Conservation (phyloP, 53 echinoderm and acorn worm species). For the Stichopus horrens region DNA sequence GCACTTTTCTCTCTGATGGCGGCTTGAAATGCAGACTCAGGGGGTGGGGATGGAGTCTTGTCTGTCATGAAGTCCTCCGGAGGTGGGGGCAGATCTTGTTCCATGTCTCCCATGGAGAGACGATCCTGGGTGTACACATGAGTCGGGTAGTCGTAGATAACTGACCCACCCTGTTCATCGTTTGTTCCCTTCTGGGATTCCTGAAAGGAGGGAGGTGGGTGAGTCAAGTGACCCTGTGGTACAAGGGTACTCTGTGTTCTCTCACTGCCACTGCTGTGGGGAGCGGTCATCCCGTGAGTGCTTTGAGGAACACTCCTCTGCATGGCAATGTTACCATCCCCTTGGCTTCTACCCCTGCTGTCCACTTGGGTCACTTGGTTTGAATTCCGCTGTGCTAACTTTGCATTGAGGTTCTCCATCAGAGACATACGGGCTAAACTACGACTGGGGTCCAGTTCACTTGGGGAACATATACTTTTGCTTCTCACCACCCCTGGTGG, state of each 20-base stretch:
- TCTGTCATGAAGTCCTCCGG: conserved; percentile 16
- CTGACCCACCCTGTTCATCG: not conserved
- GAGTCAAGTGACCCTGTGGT: not conserved
- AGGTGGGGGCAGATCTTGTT: not conserved
- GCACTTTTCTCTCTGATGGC: conserved; percentile 22
- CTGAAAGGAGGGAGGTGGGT: not conserved
- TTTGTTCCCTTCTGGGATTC: not conserved
- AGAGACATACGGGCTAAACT: conserved; percentile 46
- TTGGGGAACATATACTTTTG: conserved; percentile 27
- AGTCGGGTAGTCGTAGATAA: not conserved
- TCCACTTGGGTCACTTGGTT: not conserved
- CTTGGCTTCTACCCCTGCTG: not conserved
- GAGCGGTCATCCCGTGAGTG: not conserved
- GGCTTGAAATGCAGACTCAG: not conserved
- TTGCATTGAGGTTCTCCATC: conserved; percentile 88
- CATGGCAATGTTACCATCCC: not conserved
- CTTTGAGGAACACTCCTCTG: not conserved
- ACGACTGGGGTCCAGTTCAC: not conserved
- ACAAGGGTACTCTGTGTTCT: not conserved
- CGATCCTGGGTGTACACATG: conserved; percentile 8
- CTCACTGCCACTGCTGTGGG: not conserved
- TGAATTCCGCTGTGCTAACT: conserved; percentile 63
- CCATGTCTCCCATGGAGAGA: not conserved
- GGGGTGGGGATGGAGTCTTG: not conserved
- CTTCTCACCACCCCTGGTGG: conserved; percentile 13